Percentiles rank a stretch among this genome's conserved stretches.
phyloP scores from a whole-genome alignment of 2,888 invertebrate genomes.

The Pelosia muscerda region DNA sequence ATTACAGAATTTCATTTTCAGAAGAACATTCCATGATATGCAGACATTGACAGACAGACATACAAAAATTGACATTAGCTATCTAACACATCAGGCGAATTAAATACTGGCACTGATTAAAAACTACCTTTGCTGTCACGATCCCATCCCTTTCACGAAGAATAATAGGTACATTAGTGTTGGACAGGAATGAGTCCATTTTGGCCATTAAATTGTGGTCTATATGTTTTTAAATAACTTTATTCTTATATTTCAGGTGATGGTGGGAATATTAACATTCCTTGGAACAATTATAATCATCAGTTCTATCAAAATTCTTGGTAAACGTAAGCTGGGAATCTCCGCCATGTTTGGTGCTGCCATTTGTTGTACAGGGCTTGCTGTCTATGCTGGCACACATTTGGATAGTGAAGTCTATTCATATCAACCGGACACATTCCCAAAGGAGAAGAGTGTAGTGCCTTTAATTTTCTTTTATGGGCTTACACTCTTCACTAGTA shows the following conservation, averaged over 20 bases:
- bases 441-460: constrained; percentile 68
- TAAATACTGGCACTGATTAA: too few relatives aligned
- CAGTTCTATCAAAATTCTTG: constrained; percentile 72
- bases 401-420: constrained; percentile 76
- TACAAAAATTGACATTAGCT: too few relatives aligned
- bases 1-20: too few relatives aligned
- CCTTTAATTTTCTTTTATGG: constrained; percentile 76
- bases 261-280: constrained; percentile 81
- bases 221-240: not conserved
- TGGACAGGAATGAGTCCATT: not conserved
- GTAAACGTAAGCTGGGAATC: constrained; percentile 82
- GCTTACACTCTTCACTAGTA: constrained; percentile 72
- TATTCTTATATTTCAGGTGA: constrained; percentile 66
- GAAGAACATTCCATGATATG: too few relatives aligned
- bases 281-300: constrained; percentile 74
- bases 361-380: constrained; percentile 73
- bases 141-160: not conserved
- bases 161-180: too few relatives aligned
- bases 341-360: constrained; percentile 76
- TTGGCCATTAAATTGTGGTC: not conserved
- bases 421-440: constrained; percentile 74
- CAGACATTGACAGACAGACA: too few relatives aligned
- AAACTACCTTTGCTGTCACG: too few relatives aligned
- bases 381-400: constrained; percentile 73
- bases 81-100: too few relatives aligned